phyloP scores from a whole-genome alignment of 2,888 invertebrate genomes.

The Thereva nobilitata region DNA sequence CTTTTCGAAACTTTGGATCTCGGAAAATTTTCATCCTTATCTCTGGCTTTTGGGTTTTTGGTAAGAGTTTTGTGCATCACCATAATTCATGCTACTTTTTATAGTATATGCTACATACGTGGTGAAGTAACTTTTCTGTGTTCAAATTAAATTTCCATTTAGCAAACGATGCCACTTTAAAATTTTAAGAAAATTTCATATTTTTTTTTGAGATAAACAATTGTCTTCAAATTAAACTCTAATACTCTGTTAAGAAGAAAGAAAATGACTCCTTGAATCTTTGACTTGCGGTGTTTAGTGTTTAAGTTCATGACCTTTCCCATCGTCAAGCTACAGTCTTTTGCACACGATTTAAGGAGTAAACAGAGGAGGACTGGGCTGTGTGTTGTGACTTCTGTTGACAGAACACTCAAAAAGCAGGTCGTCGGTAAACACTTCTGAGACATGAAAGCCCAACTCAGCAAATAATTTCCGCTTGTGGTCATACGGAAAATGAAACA shows the following conservation, averaged over 20 bases:
- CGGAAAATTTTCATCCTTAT: slow-evolving; percentile 25
- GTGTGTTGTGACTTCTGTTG: slow-evolving; percentile 23
- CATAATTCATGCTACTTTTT: slow-evolving; percentile 13
- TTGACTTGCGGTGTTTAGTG: no score
- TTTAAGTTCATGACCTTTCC: not conserved
- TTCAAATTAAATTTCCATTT: no score
- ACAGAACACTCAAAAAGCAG: slow-evolving; percentile 25
- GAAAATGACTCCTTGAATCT: no score
- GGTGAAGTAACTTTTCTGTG: slow-evolving; percentile 8
- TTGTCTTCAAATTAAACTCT: no score
- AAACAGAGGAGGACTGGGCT: not conserved
- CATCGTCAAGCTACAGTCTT: slow-evolving; percentile 11
- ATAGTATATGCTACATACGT: not conserved
- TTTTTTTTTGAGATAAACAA: no score
- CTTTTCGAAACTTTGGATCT: slow-evolving; percentile 29
- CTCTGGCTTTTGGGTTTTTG: slow-evolving; percentile 26
- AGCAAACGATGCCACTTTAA: no score
- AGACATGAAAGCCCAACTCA: slow-evolving; percentile 3
- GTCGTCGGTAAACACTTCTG: slow-evolving; percentile 23
- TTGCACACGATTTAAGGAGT: not conserved
- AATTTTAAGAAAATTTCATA: no score
- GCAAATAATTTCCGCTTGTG: slow-evolving; percentile 13
- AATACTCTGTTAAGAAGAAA: no score
- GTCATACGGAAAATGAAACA: not conserved
- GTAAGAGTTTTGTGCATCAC: slow-evolving; percentile 23